Evolutionary conservation across 2,797 vertebrate genomes (phyloP).

Genomic region (Anabas testudineus): DNA sequence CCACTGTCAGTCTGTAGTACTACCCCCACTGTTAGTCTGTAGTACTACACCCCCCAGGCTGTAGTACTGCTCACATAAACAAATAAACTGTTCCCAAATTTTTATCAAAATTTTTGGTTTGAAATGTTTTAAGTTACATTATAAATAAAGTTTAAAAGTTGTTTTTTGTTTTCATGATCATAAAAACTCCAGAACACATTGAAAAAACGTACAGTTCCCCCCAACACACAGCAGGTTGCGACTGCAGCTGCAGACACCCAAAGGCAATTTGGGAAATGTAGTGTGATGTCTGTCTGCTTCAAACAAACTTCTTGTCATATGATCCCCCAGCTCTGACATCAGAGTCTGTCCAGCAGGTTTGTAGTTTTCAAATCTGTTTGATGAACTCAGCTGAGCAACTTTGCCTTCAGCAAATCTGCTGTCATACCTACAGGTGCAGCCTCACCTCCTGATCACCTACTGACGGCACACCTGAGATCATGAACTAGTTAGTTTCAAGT

Average conservation of each 20-base stretch:
- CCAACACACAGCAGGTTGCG: constrained; percentile 3
- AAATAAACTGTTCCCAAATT: background rate
- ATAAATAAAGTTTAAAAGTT: constrained; percentile 23
- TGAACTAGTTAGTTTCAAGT: constrained; percentile 5
- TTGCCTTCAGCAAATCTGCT: no score
- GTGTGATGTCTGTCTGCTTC: constrained; percentile 43
- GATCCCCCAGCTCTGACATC: background rate
- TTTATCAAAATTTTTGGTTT: constrained; percentile 27
- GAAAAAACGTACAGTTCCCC: background rate
- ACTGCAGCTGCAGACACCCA: constrained; percentile 16
- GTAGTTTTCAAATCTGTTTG: no score
- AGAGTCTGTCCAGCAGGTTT: background rate
- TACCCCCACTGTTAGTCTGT: no score
- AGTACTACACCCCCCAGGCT: no score
- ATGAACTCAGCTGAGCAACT: no score
- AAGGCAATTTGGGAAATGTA: constrained; percentile 66
- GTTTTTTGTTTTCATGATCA: background rate
- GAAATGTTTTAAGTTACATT: constrained; percentile 14
- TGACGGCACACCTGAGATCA: no score
- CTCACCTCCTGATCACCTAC: no score
- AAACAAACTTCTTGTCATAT: background rate
- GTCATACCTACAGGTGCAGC: no score
- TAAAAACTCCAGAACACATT: background rate
- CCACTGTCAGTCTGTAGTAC: no score
- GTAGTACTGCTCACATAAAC: no score